A percentile compares a stretch with the other conserved stretches of the same genome.
Evolutionary conservation across 2,797 vertebrate genomes (phyloP).

Genomic region (Perdix hodgsoniae): DNA sequence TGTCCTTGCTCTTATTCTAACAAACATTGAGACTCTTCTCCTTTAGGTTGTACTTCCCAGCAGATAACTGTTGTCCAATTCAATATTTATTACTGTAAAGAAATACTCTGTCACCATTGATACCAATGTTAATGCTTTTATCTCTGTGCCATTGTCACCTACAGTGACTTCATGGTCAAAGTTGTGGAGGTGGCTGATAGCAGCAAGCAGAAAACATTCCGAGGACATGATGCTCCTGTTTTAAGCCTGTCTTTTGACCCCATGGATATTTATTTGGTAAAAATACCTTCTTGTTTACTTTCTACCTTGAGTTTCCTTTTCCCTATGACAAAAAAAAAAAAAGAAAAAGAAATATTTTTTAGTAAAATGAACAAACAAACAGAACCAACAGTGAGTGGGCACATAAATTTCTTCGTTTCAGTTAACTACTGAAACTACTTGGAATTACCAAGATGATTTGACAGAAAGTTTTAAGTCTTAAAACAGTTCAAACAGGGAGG

Average conservation of each 20-base stretch:
- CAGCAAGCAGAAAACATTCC: slow-evolving; percentile 93
- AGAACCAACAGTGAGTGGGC: not conserved
- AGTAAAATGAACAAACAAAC: not conserved
- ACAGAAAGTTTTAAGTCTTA: not conserved
- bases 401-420: not conserved
- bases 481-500: not conserved
- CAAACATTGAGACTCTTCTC: not conserved
- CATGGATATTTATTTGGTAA: slow-evolving; percentile 90
- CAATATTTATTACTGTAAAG: not conserved
- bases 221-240: slow-evolving; percentile 93
- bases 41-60: not conserved
- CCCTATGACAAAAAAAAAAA: rapidly evolving
- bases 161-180: slow-evolving; percentile 96
- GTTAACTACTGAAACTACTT: not conserved
- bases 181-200: slow-evolving; percentile 92
- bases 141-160: not conserved
- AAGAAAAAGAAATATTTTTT: not conserved
- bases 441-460: not conserved
- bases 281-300: not conserved
- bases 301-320: not conserved
- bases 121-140: not conserved
- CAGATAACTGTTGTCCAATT: not conserved
- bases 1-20: not conserved
- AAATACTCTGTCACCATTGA: not conserved
- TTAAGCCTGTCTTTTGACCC: slow-evolving; percentile 95